phyloP scores from a whole-genome alignment of 2,113 vertebrate species.

The Haemorhous mexicanus region DNA sequence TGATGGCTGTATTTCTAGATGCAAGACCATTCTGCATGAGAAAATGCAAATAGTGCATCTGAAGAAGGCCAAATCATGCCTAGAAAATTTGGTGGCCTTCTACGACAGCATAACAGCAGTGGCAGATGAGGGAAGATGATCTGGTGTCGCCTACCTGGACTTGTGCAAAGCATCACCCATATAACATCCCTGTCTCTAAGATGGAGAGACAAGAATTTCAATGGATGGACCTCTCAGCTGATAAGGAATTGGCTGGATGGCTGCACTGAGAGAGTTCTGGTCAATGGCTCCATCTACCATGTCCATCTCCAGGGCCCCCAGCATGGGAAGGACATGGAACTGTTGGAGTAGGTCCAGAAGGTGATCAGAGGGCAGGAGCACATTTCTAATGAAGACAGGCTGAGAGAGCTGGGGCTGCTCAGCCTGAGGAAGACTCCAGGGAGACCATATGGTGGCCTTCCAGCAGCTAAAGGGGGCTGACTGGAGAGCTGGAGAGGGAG shows the following conservation, averaged over 20 bases:
- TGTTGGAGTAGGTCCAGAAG: not conserved
- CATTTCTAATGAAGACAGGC: not conserved
- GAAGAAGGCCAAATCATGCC: not conserved
- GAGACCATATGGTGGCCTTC: not conserved
- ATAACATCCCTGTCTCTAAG: not conserved
- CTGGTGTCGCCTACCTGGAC: not conserved
- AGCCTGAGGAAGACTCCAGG: not conserved
- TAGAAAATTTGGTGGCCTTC: not conserved
- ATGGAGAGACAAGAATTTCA: not conserved
- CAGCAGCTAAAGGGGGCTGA: not conserved
- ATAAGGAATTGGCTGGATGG: not conserved
- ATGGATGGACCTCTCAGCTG: not conserved
- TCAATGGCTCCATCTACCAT: not conserved
- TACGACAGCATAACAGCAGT: not conserved
- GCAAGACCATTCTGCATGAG: not conserved
- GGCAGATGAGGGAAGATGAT: not conserved
- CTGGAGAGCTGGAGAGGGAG: not conserved
- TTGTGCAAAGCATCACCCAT: not conserved
- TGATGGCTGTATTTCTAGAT: not conserved
- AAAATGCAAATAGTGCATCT: not conserved
- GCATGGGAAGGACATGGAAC: not conserved
- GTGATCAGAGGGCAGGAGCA: not conserved
- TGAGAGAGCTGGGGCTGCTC: not conserved
- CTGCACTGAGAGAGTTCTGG: not conserved
- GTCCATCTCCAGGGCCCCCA: not conserved